Base-by-base conservation (phyloP, 30 jellyfish, hydroid and myxozoan species). In the Pelagia noctiluca region DNA sequence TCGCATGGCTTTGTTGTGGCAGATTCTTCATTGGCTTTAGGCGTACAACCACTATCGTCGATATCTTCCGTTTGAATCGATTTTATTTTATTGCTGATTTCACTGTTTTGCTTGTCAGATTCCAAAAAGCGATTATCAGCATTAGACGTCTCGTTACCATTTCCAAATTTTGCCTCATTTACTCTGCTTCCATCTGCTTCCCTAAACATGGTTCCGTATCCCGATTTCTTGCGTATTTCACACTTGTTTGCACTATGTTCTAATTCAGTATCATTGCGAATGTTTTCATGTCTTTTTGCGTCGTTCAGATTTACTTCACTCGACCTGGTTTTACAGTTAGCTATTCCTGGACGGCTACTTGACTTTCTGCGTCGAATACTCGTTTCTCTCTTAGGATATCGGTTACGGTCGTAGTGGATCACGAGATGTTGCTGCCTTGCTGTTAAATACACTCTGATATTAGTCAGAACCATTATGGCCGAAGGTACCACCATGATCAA, bases 341-440 rank as follows among this genome's bases (percentile, higher is more conserved):
- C n/a, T n/a, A n/a, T n/a, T n/a, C n/a, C n/a, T n/a, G n/a, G 32
- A 21, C 52, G n/a, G 19, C 31, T 63, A 29, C 18, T 29, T 63
- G 52, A 23, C 52, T 19, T 24, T 63, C 31, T 18, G 2, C 28
- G 50, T 67, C 61, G 80, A 30, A 19, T 67, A 12, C 50, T 67
- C 35, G 50, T 28, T 30, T 50, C 49, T 10, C 72, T 35, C n/a
- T 26, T n/a, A 2, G 28, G 30, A 34, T 1, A 23, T 24, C 90
- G 1, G 24, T 28, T 22, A 10, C 18, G 18, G 29, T 63, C 82
- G 19, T 26, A 31, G 3, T 21, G 28, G 5, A 79, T 79, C 0
- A 26, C 5, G 23, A 63, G 63, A 21, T 42, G 50, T 42, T 79
- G 90, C 5, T 33, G 10, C n/a, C 75, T 63, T 23, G 90, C 90